A percentile compares a stretch with the other conserved stretches of the same genome.
Evolutionary conservation across 2,888 invertebrate genomes (phyloP).

Genomic region (Melinaea marsaeus): DNA sequence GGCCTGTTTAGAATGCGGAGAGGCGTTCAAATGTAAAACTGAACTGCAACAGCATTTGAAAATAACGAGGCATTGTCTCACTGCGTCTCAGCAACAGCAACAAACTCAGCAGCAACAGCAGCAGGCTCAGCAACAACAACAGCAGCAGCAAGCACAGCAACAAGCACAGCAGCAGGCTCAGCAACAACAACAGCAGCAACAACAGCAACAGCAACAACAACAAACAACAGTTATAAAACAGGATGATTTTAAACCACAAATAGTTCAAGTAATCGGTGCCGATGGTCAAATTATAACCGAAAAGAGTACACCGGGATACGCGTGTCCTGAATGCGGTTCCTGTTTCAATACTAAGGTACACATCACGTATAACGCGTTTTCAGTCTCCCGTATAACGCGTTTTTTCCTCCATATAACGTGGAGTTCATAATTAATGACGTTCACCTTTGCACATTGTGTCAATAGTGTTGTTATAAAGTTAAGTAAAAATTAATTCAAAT

Average conservation of each 20-base stretch:
- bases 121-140: constrained; percentile 55
- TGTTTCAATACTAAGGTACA: constrained; percentile 73
- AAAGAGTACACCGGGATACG: constrained; percentile 62
- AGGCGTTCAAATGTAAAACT: constrained; percentile 84
- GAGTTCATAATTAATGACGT: too few relatives aligned
- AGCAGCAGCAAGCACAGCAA: constrained; percentile 57
- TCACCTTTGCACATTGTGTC: too few relatives aligned
- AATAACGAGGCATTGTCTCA: constrained; percentile 69
- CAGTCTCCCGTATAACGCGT: too few relatives aligned
- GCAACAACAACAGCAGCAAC: constrained; percentile 59
- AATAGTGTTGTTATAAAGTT: too few relatives aligned
- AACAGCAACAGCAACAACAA: constrained; percentile 52
- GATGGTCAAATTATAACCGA: constrained; percentile 68
- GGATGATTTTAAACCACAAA: constrained; percentile 73
- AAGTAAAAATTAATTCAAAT: too few relatives aligned
- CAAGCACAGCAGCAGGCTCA: constrained; percentile 55
- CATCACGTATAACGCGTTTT: too few relatives aligned
- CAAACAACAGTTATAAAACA: constrained; percentile 73
- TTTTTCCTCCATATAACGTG: too few relatives aligned
- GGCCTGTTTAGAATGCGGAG: constrained; percentile 86
- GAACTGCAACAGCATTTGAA: constrained; percentile 84
- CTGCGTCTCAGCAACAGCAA: constrained; percentile 41
- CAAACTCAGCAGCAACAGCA: constrained; percentile 58
- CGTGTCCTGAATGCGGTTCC: constrained; percentile 72
- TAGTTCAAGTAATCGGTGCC: constrained; percentile 75